Evolutionary conservation across 2,797 vertebrate genomes (phyloP), one percentile per base, ranked within the genome.

Genomic region (Enteromius anoplus): DNA sequence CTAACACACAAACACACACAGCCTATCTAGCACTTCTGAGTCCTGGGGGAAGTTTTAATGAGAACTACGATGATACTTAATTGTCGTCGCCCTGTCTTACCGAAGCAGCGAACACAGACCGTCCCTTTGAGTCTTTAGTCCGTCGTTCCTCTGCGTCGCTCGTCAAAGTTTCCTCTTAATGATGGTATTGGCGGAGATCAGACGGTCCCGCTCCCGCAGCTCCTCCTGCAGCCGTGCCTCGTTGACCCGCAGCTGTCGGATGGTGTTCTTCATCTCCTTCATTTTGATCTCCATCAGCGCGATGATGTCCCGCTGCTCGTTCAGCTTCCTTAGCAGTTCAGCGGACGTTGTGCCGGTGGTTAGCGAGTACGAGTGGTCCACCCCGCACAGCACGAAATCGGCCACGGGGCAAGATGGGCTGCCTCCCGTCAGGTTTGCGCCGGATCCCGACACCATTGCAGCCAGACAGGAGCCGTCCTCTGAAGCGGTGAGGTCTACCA

Each of bases 241-340:
- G 1, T 93, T 92, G 85, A 98, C 93, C 51, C 96, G 94, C 68
- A 98, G 95, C 89, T 97, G 96, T 45, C 96, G 96, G 89, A 99
- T 98, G 92, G 96, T 98, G 86, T 96, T 96, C 89, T 98, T 98
- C 97, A 99, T 99, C 92, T 98, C 97, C 92, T 98, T 99, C 97
- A 98, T 98, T 93, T 98, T 99, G 86, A 98, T 96, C 93, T 99
- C 97, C 97, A 99, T 97, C 86, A 99, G 93, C 0, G 97, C 97
- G 88, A 99, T 97, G 92, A 99, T 99, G 92, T 99, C 97, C 89
- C 97, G 95, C 90, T 99, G 97, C 90, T 99, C 97, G 87, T 99
- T 99, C 86, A 99, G 94, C 78, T 99, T 99, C 65, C 97, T 93
- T 91, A 99, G 95, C 86, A 99, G 94, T 91, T 99, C 97, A 40